Conservation (phyloP, 2,888 invertebrate species). For the Maniola hyperantus region DNA sequence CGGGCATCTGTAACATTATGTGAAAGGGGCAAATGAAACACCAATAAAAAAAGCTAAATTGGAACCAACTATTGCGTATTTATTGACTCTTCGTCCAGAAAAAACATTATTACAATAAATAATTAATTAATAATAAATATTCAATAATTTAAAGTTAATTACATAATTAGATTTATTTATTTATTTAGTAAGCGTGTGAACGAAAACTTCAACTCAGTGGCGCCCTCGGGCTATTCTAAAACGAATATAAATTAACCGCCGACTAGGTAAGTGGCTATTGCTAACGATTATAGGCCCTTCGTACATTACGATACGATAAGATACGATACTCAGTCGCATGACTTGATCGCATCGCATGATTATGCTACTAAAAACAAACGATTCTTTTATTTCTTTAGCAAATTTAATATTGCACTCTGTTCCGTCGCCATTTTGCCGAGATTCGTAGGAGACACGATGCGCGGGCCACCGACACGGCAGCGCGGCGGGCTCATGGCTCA, state of each 20-base stretch:
- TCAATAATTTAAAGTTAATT: constrained; percentile 68
- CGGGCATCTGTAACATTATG: background rate
- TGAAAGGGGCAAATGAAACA: constrained; percentile 51
- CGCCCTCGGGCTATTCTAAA: constrained; percentile 80
- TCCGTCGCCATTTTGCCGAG: no score
- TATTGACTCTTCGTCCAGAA: constrained; percentile 81
- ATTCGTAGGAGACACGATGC: no score
- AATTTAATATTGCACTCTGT: no score
- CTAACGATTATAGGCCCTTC: constrained; percentile 49
- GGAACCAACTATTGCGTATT: constrained; percentile 83
- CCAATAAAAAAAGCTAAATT: constrained; percentile 62
- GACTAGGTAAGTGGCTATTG: constrained; percentile 79
- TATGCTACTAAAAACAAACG: no score
- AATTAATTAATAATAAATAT: constrained; percentile 57
- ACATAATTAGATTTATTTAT: constrained; percentile 54
- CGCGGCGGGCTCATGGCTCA: no score
- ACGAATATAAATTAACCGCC: constrained; percentile 80
- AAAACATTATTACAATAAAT: constrained; percentile 74
- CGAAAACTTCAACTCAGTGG: constrained; percentile 65
- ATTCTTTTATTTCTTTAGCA: no score
- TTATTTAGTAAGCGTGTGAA: constrained; percentile 76
- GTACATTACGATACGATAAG: no score
- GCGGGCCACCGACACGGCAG: no score
- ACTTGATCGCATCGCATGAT: no score
- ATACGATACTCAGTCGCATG: no score